These are phyloP conservation scores for Leptoclinus maculatus DNA, from an alignment of 2,797 vertebrate genomes.

Conservation along the genomic window DNA sequence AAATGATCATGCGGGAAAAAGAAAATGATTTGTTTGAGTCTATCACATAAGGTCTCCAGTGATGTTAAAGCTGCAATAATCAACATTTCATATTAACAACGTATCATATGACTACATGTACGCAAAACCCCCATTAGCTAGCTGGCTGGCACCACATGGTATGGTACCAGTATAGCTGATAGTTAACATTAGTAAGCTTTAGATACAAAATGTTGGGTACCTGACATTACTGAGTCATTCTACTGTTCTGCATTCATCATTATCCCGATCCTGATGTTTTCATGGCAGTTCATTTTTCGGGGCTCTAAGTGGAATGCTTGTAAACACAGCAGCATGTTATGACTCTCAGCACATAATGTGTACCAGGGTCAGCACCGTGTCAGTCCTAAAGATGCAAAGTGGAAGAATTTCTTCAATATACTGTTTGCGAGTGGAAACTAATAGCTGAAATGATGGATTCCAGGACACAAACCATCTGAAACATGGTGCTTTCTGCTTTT, in stretches of 20 bases:
- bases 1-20: conserved; percentile 7
- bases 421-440: conserved; percentile 6
- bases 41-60: background rate
- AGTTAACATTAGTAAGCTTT: background rate
- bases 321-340: conserved; percentile 2
- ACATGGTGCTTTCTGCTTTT: conserved; percentile 14
- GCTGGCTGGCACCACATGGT: background rate
- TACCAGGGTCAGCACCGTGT: conserved; percentile 45
- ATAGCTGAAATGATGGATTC: conserved; percentile 27
- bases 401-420: conserved; percentile 18
- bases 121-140: background rate
- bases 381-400: conserved; percentile 49
- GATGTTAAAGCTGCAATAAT: conserved; percentile 6
- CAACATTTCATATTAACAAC: background rate
- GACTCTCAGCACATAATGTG: conserved; percentile 43
- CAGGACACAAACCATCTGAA: conserved; percentile 12
- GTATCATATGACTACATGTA: background rate
- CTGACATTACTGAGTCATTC: background rate
- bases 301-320: conserved; percentile 9
- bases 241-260: background rate
- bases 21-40: background rate
- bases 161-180: background rate
- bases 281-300: background rate
- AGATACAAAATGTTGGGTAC: background rate
- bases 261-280: background rate